phyloP scores from a whole-genome alignment of 2,113 vertebrate species.

The zebrafish (Danio rerio) region DNA sequence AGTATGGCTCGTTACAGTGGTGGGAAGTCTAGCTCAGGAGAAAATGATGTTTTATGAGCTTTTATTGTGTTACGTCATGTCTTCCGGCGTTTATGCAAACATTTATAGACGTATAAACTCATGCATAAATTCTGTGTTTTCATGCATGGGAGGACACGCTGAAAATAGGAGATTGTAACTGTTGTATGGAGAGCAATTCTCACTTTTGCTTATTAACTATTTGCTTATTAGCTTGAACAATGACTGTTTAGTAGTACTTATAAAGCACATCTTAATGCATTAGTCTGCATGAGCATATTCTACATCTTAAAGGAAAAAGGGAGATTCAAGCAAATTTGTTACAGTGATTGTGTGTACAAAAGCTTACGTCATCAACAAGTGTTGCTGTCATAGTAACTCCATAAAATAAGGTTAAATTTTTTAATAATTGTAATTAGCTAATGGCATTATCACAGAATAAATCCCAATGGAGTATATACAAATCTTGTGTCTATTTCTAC shows the following conservation, averaged over 20 bases:
- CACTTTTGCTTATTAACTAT: too few relatives aligned
- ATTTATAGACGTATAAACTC: constrained; percentile 6
- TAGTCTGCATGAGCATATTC: too few relatives aligned
- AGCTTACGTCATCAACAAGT: neutral
- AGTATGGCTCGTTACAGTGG: neutral
- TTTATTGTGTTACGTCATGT: constrained; percentile 31
- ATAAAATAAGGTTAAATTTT: neutral
- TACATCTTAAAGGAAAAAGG: too few relatives aligned
- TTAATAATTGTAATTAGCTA: neutral
- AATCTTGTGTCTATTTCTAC: too few relatives aligned
- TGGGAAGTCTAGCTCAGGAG: neutral
- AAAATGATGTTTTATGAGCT: constrained; percentile 12
- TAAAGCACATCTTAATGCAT: too few relatives aligned
- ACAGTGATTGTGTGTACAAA: neutral
- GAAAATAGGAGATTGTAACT: neutral
- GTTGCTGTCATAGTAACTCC: neutral
- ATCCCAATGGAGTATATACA: too few relatives aligned
- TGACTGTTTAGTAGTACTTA: too few relatives aligned
- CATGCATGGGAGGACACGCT: neutral
- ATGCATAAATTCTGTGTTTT: neutral
- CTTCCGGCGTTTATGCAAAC: constrained; percentile 16
- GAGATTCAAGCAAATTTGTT: neutral
- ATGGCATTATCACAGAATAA: too few relatives aligned
- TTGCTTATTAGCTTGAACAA: too few relatives aligned
- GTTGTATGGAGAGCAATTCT: too few relatives aligned